Conservation (phyloP, 2,113 vertebrate species). For the Passer domesticus region DNA sequence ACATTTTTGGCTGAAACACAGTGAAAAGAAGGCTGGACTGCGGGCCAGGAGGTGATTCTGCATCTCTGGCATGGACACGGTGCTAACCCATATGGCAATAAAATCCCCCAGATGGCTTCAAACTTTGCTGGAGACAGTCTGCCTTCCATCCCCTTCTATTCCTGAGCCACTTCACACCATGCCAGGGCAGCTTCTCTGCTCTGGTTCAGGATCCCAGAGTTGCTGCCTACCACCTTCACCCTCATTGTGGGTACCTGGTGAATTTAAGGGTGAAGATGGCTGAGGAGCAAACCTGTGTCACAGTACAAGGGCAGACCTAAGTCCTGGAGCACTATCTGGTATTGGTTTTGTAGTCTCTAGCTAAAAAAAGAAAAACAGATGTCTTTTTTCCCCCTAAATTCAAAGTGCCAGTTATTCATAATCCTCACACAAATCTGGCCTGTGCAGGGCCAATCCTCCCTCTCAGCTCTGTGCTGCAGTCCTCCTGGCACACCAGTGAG, state of each 20-base stretch:
- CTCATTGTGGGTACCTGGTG: not conserved
- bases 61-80: not conserved
- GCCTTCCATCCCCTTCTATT: not conserved
- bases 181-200: not conserved
- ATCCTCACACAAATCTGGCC: not conserved
- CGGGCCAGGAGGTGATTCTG: not conserved
- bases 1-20: not conserved
- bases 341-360: not conserved
- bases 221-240: not conserved
- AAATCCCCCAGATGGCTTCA: not conserved
- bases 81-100: not conserved
- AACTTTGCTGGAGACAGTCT: not conserved
- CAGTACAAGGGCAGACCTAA: not conserved
- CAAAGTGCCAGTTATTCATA: not conserved
- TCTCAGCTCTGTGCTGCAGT: not conserved
- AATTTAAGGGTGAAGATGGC: not conserved
- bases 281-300: not conserved
- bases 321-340: not conserved
- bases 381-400: not conserved
- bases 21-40: not conserved
- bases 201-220: not conserved
- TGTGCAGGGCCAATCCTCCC: fast-evolving
- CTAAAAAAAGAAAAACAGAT: not conserved
- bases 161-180: not conserved
- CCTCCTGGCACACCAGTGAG: not conserved